Evolutionary conservation across 2,888 invertebrate species (phyloP).

Genomic region (Marronus borbonicus): DNA sequence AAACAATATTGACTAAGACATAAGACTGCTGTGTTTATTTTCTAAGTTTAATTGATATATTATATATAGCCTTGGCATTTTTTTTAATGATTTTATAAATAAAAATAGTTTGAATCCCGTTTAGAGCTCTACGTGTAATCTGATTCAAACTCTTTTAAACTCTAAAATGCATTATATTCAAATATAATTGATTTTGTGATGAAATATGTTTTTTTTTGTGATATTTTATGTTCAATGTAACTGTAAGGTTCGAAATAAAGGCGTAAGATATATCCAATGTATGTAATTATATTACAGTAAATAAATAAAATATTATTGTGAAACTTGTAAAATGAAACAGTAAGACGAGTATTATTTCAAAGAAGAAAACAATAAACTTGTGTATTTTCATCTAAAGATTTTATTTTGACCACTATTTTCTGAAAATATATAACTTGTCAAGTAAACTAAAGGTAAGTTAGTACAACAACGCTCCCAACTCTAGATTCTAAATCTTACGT

Average conservation of each 20-base stretch:
- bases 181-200: too few relatives aligned
- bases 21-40: conserved; percentile 9
- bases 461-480: too few relatives aligned
- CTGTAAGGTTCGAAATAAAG: background rate
- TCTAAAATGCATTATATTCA: too few relatives aligned
- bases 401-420: background rate
- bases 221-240: background rate
- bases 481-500: too few relatives aligned
- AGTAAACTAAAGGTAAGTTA: too few relatives aligned
- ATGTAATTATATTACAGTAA: conserved; percentile 6
- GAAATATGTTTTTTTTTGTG: background rate
- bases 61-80: background rate
- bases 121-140: too few relatives aligned
- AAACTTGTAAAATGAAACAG: background rate
- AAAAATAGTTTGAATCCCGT: background rate
- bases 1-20: background rate
- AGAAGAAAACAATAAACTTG: conserved; percentile 1
- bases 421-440: background rate
- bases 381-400: background rate
- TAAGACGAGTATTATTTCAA: background rate
- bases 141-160: too few relatives aligned
- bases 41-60: background rate
- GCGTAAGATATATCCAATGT: background rate
- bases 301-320: conserved; percentile 9
- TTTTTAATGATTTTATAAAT: background rate